Conservation (phyloP, 2,888 invertebrate species). For the Lordiphosa fenestrarum region DNA sequence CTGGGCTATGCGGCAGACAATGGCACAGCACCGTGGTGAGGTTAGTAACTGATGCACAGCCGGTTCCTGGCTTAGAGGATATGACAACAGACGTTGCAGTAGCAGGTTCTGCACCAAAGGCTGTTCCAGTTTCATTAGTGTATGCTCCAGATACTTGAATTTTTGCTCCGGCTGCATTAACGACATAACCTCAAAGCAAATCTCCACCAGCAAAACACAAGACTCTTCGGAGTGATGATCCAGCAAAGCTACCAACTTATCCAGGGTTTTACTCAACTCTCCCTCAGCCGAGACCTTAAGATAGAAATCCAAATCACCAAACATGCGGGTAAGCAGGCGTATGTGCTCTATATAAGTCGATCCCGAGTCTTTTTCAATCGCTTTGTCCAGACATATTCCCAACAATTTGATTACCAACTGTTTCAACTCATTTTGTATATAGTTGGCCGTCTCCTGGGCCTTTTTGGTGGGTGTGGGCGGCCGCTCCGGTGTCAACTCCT, state of each 20-base stretch:
- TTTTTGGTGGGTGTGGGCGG: conserved; percentile 34
- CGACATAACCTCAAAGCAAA: conserved; percentile 84
- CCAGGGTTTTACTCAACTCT: conserved; percentile 65
- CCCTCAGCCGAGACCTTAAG: conserved; percentile 77
- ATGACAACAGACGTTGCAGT: conserved; percentile 77
- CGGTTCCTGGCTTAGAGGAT: conserved; percentile 77
- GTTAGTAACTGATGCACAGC: conserved; percentile 73
- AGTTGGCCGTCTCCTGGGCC: conserved; percentile 47
- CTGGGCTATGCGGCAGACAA: conserved; percentile 70
- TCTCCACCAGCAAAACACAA: conserved; percentile 82
- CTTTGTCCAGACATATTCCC: conserved; percentile 82
- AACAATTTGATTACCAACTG: conserved; percentile 69
- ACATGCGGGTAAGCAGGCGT: conserved; percentile 82
- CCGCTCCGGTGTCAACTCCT: conserved; percentile 39
- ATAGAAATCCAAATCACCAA: conserved; percentile 82
- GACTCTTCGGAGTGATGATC: conserved; percentile 80
- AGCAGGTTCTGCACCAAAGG: conserved; percentile 70
- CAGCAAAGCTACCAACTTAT: conserved; percentile 60
- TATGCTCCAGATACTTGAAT: conserved; percentile 81
- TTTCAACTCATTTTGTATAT: conserved; percentile 72
- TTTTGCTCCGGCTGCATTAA: conserved; percentile 82
- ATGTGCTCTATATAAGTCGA: conserved; percentile 82
- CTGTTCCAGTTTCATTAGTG: conserved; percentile 82
- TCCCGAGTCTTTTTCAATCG: conserved; percentile 72
- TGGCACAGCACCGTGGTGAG: conserved; percentile 58